A percentile compares a stretch with the other conserved stretches of the same genome.
Evolutionary conservation across 2,797 vertebrate genomes (phyloP).

Genomic region (Heteromormyrus szaboi): DNA sequence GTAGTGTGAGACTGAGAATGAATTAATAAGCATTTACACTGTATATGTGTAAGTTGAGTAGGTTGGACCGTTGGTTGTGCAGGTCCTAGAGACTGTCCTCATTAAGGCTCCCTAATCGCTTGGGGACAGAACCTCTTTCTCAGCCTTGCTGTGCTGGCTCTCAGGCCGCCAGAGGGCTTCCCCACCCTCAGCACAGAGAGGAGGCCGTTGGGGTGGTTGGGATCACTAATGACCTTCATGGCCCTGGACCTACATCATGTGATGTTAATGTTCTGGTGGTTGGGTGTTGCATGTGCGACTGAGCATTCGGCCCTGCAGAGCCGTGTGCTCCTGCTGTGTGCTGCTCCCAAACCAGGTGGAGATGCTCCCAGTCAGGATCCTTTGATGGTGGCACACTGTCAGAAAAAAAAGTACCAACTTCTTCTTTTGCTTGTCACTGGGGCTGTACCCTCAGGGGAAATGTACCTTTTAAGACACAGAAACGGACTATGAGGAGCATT

Average conservation of each 20-base stretch:
- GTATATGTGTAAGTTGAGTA: neutral
- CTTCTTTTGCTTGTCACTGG: neutral
- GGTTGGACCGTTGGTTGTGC: neutral
- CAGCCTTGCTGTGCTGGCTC: neutral
- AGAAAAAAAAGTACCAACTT: neutral
- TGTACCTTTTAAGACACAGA: neutral
- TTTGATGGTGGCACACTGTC: neutral
- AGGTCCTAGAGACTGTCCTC: neutral
- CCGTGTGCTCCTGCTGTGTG: neutral
- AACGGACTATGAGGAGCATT: neutral
- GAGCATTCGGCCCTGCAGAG: neutral
- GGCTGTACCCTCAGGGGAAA: neutral
- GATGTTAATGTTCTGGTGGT: neutral
- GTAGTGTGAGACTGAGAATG: neutral
- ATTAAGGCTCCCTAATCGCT: neutral
- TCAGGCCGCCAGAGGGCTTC: neutral
- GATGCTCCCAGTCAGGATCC: neutral
- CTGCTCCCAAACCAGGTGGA: neutral
- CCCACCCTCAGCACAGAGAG: neutral
- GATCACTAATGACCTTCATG: neutral
- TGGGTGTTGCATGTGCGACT: neutral
- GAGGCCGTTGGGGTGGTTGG: neutral
- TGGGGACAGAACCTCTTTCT: neutral
- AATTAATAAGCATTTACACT: neutral
- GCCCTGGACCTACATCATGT: neutral